A percentile compares a stretch with the other conserved stretches of the same genome.
Conservation (phyloP, 2,888 invertebrate species). For the Lacanobia oleracea region DNA sequence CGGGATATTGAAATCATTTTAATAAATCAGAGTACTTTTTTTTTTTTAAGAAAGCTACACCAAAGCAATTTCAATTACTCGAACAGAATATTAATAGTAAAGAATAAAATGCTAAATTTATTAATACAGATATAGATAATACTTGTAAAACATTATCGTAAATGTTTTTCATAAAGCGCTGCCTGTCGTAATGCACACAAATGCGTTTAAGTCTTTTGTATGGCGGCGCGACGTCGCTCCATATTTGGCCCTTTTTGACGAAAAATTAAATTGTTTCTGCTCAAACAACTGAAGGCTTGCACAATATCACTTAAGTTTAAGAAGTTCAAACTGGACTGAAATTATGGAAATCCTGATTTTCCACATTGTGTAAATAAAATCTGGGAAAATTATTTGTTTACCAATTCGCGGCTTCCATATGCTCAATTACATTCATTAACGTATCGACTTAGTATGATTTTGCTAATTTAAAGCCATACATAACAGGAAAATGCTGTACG, state of each 20-base stretch:
- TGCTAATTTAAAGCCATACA: conserved; percentile 17
- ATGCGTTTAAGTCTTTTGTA: conserved; percentile 86
- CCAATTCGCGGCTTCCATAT: conserved; percentile 21
- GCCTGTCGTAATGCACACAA: conserved; percentile 34
- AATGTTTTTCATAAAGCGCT: conserved; percentile 32
- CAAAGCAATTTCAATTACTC: conserved; percentile 37
- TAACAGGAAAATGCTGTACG: conserved; percentile 16
- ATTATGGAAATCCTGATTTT: not conserved
- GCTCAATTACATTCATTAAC: conserved; percentile 18
- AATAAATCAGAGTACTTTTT: not conserved
- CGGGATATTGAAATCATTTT: conserved; percentile 2
- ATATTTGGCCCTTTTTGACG: conserved; percentile 40
- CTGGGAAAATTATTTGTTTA: conserved; percentile 16
- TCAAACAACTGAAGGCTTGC: conserved; percentile 4
- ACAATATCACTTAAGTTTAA: conserved; percentile 9
- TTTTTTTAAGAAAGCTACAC: conserved; percentile 18
- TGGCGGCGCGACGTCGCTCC: conserved; percentile 59
- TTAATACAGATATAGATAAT: conserved; percentile 34
- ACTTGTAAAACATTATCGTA: conserved; percentile 37
- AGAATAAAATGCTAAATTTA: conserved; percentile 44
- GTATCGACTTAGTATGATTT: conserved; percentile 21
- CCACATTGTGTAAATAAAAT: not conserved
- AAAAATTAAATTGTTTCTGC: conserved; percentile 13
- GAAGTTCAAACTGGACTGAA: not conserved
- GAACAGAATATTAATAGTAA: conserved; percentile 25